These are phyloP conservation scores for Medauroidea extradentata DNA, from an alignment of 1,140 invertebrate species.

Conservation along the genomic window DNA sequence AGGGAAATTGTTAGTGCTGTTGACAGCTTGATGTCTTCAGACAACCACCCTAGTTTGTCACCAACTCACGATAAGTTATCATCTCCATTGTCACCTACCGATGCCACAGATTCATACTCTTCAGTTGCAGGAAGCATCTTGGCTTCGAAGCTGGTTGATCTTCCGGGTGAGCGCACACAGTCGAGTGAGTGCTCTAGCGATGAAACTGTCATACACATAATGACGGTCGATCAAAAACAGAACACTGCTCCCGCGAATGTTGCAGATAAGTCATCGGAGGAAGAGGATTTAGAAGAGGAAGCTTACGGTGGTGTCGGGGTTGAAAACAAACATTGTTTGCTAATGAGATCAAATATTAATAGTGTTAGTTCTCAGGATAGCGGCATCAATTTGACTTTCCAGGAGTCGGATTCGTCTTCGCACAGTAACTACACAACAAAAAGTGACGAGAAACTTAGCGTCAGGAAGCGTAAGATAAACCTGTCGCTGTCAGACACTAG, in stretches of 20 bases:
- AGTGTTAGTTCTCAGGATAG: slow-evolving; percentile 70
- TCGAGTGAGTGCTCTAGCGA: slow-evolving; percentile 47
- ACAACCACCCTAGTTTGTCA: slow-evolving; percentile 20
- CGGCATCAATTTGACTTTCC: slow-evolving; percentile 68
- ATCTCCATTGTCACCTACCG: not conserved
- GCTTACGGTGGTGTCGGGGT: slow-evolving; percentile 27
- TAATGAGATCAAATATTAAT: slow-evolving; percentile 44
- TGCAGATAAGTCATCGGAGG: slow-evolving; percentile 29
- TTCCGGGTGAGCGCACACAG: slow-evolving; percentile 31
- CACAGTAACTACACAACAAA: not conserved
- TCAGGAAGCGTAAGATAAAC: not conserved
- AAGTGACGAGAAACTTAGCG: not conserved
- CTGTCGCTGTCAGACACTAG: not conserved
- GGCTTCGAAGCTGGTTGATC: not conserved
- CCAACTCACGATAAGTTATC: not conserved
- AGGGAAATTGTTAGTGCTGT: slow-evolving; percentile 65
- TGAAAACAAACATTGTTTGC: not conserved
- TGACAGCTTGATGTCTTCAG: slow-evolving; percentile 62
- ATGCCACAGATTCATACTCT: slow-evolving; percentile 6
- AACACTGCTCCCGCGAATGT: slow-evolving; percentile 29
- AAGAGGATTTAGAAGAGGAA: slow-evolving; percentile 45
- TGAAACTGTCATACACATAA: slow-evolving; percentile 45
- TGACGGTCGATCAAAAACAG: slow-evolving; percentile 27
- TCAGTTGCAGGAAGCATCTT: not conserved
- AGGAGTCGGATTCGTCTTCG: slow-evolving; percentile 42